Evolutionary conservation across 2,888 invertebrate species (phyloP).

Genomic region (Volucella inanis): DNA sequence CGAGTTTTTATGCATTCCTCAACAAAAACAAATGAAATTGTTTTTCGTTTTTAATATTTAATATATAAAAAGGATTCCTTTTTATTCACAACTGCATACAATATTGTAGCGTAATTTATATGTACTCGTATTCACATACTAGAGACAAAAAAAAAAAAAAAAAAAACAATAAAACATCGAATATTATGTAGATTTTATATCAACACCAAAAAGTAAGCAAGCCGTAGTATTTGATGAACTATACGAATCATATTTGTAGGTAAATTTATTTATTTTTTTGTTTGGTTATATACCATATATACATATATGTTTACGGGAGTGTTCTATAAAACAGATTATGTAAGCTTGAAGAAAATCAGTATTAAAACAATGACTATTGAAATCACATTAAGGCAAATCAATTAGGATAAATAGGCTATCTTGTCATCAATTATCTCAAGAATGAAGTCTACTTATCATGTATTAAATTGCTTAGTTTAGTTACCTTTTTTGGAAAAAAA

Average conservation of each 20-base stretch:
- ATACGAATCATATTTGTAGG: slow-evolving; percentile 37
- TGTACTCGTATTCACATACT: slow-evolving; percentile 51
- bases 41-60: not conserved
- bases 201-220: slow-evolving; percentile 47
- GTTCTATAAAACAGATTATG: not conserved
- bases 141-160: slow-evolving; percentile 51
- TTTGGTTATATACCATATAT: not conserved
- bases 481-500: too few species aligned
- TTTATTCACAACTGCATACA: slow-evolving; percentile 41
- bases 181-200: slow-evolving; percentile 75
- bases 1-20: slow-evolving; percentile 40
- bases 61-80: slow-evolving; percentile 25
- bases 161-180: slow-evolving; percentile 66
- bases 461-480: too few species aligned
- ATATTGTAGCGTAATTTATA: slow-evolving; percentile 41
- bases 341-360: not conserved
- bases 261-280: slow-evolving; percentile 37
- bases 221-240: slow-evolving; percentile 38
- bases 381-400: too few species aligned
- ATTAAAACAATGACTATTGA: not conserved
- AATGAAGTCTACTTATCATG: too few species aligned
- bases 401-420: too few species aligned
- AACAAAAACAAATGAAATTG: not conserved
- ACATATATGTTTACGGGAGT: slow-evolving; percentile 18
- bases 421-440: too few species aligned